Base-by-base conservation (phyloP, 2,888 invertebrate species). In the Oegoconia quadripuncta region DNA sequence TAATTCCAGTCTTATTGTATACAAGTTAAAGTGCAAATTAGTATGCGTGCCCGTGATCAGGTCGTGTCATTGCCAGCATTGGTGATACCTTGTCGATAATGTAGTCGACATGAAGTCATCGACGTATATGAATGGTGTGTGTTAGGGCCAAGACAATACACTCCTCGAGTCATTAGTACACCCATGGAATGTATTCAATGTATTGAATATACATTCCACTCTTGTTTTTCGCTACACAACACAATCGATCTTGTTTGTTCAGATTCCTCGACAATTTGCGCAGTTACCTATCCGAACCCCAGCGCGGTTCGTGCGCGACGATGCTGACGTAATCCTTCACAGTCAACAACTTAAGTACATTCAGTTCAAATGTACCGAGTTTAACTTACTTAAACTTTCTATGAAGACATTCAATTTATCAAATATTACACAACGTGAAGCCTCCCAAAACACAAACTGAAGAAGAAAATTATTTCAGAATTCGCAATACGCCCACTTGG, bases 201-300 rank as follows among this genome's bases (percentile, higher is more conserved):
- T n/a, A n/a, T n/a, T n/a, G n/a, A n/a, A n/a, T 26, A 29, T 68
- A 71, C 64, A 73, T 64, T 64, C 66, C 65, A 55, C 59, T 62
- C 54, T 63, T 75, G 69, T 75, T 74, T 69, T 74, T 72, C 71
- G 61, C 59, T 50, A 41, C 35, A 46, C 50, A 65, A 73, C 67
- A 46, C 50, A 65, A 73, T 67, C 64, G 62, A 66, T 48, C 42
- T 45, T 81, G 68, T 82, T 86, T 82, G 65, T 67, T 73, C 77
- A 82, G 77, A 75, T 79, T 80, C 74, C 58, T 50, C 51, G 59
- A 65, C 59, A 65, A 72, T 74, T 66, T 83, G 78, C 87, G 82
- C 79, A 81, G 76, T 79, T 69, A 64, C 54, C 49, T 37, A 34
- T 45, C 40, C 37, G 41, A 47, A 35, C 37, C 44, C 43, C 35